Percentiles rank a stretch among this genome's conserved stretches.
Evolutionary conservation across 2,888 invertebrate genomes (phyloP).

Genomic region (Coelopa pilipes): DNA sequence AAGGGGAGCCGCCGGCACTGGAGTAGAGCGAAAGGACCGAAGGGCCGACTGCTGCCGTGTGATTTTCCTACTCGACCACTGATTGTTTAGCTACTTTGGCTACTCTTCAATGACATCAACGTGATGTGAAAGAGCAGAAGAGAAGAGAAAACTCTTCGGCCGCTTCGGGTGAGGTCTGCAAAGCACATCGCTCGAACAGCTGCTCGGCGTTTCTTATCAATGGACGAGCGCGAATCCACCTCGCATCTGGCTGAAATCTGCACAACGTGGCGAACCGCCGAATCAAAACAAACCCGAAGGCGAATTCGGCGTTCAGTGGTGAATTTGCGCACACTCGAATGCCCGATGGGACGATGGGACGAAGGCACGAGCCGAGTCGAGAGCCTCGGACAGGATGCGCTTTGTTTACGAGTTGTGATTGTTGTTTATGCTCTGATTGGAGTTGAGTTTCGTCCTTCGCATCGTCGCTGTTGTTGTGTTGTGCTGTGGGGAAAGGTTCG

Average conservation of each 20-base stretch:
- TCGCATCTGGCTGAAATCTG: background rate
- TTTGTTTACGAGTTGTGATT: slow-evolving; percentile 16
- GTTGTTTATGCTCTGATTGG: slow-evolving; percentile 17
- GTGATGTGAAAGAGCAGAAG: too few relatives aligned
- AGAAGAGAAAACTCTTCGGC: too few relatives aligned
- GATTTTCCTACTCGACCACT: too few relatives aligned
- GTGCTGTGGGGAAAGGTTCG: slow-evolving; percentile 3
- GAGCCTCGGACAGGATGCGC: slow-evolving; percentile 7
- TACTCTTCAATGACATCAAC: too few relatives aligned
- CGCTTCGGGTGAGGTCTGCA: too few relatives aligned
- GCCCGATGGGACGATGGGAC: too few relatives aligned
- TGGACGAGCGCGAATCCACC: background rate
- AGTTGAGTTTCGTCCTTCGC: too few relatives aligned
- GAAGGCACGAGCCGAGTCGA: background rate
- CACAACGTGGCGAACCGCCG: background rate
- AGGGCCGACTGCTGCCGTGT: too few relatives aligned
- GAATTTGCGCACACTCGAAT: background rate
- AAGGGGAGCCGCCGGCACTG: too few relatives aligned
- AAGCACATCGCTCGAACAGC: background rate
- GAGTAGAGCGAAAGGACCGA: too few relatives aligned
- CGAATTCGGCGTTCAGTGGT: background rate
- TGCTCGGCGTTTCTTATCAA: background rate
- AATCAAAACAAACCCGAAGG: slow-evolving; percentile 5
- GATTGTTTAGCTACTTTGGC: too few relatives aligned
- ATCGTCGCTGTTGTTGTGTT: background rate